Evolutionary conservation across 2,888 invertebrate genomes (phyloP).

Genomic region (Gastracanthus pulcherrimus): DNA sequence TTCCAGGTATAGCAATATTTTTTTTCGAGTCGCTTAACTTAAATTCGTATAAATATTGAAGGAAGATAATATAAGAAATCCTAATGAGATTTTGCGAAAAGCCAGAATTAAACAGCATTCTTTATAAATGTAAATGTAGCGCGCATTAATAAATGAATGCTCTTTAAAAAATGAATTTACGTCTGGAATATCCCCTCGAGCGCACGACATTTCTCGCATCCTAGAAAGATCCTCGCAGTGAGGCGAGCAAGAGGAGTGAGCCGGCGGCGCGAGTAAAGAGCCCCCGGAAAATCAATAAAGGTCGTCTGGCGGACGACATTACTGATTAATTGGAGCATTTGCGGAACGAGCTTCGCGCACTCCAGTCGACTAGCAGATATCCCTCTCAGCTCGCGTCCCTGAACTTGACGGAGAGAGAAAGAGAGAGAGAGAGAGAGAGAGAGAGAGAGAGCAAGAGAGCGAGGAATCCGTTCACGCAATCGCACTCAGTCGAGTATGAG

Average conservation of each 20-base stretch:
- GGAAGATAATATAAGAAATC: too few relatives aligned
- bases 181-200: too few relatives aligned
- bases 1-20: too few relatives aligned
- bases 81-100: too few relatives aligned
- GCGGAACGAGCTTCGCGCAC: not conserved
- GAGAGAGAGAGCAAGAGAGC: not conserved
- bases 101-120: too few relatives aligned
- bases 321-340: constrained; percentile 31
- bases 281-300: constrained; percentile 12
- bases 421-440: not conserved
- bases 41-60: too few relatives aligned
- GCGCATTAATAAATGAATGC: too few relatives aligned
- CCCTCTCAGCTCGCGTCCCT: not conserved
- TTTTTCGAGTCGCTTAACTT: too few relatives aligned
- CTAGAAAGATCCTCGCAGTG: not conserved
- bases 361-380: not conserved
- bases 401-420: constrained; percentile 13
- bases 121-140: too few relatives aligned
- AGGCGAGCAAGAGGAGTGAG: too few relatives aligned
- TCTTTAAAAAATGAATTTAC: too few relatives aligned
- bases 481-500: not conserved
- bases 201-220: not conserved
- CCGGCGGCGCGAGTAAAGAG: not conserved
- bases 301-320: constrained; percentile 34
- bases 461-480: constrained; percentile 1